phyloP scores from a whole-genome alignment of 2,797 vertebrate species.

The Aphelocoma californica region DNA sequence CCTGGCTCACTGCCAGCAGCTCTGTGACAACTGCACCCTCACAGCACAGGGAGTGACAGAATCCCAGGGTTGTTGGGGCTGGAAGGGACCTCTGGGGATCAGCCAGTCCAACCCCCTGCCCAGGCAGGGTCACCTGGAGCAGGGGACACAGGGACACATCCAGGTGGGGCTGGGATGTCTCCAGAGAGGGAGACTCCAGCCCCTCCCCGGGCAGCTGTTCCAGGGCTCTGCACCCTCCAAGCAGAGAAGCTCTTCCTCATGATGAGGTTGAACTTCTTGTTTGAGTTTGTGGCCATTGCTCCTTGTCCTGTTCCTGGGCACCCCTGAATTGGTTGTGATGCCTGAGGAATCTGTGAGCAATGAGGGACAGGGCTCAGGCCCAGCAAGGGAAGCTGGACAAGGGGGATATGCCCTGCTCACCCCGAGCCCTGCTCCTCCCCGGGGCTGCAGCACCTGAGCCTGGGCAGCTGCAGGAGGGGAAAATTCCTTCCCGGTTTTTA shows the following conservation, averaged over 20 bases:
- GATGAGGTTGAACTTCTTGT: not conserved
- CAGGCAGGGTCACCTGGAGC: not conserved
- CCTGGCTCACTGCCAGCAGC: not conserved
- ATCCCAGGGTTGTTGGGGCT: not conserved
- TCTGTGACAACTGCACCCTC: not conserved
- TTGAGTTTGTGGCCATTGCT: not conserved
- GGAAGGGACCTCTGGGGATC: not conserved
- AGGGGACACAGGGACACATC: not conserved
- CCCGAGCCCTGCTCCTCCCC: rapidly evolving
- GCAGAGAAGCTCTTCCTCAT: not conserved
- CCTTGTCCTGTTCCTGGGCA: not conserved
- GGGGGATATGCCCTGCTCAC: rapidly evolving
- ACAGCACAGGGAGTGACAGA: not conserved
- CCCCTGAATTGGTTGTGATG: not conserved
- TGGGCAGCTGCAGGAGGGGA: not conserved
- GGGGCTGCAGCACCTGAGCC: not conserved
- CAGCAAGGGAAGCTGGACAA: not conserved
- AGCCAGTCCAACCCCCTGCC: not conserved
- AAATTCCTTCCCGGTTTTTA: not conserved
- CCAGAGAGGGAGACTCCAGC: not conserved
- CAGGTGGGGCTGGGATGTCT: not conserved
- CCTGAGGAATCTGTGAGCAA: not conserved
- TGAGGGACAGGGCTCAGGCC: not conserved
- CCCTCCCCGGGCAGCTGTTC: not conserved
- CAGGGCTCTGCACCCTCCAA: not conserved